These are phyloP conservation scores for Papilio polyxenes DNA, from an alignment of 1,140 invertebrate genomes.

Conservation along the genomic window DNA sequence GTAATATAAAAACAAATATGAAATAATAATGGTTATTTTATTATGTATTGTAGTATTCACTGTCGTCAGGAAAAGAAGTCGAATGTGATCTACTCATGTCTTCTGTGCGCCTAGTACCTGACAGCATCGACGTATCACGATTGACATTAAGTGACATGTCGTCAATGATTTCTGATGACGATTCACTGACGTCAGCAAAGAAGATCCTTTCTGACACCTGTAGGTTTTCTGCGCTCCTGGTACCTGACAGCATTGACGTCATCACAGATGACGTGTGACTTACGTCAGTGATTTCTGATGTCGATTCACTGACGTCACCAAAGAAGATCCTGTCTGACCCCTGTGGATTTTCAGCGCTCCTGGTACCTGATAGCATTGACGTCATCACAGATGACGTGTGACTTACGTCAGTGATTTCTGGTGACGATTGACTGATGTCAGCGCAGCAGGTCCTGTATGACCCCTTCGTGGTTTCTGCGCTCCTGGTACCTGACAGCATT, in stretches of 20 bases:
- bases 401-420: background rate
- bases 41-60: too few species aligned
- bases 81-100: constrained; percentile 62
- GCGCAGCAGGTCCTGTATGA: too few species aligned
- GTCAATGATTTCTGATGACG: background rate
- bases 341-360: constrained; percentile 70
- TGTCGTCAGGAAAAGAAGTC: constrained; percentile 30
- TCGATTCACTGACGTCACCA: background rate
- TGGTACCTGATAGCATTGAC: constrained; percentile 50
- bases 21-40: too few species aligned
- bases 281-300: background rate
- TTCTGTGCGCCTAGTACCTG: constrained; percentile 67
- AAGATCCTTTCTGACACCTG: background rate
- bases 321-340: constrained; percentile 47
- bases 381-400: constrained; percentile 6
- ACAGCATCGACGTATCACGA: background rate
- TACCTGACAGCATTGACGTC: constrained; percentile 42
- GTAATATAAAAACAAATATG: too few species aligned
- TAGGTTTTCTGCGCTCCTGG: constrained; percentile 72
- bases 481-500: too few species aligned
- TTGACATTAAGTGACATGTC: background rate
- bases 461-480: too few species aligned
- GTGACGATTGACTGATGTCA: background rate
- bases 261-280: constrained; percentile 12
- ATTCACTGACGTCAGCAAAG: background rate